These are phyloP conservation scores for Portevinia maculata DNA, from an alignment of 2,888 invertebrate genomes.

Conservation along the genomic window DNA sequence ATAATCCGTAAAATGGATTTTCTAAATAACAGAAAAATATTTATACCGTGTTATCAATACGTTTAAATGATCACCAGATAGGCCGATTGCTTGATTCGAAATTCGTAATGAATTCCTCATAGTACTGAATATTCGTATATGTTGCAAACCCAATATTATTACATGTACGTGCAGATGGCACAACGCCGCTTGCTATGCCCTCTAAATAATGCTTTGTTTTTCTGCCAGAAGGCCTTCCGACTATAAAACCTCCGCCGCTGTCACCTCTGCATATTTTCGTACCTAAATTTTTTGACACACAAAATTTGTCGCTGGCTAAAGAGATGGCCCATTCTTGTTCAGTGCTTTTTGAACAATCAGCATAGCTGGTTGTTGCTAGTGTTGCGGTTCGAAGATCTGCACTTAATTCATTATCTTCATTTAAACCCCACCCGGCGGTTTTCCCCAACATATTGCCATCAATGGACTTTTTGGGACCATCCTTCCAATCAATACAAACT, in stretches of 20 bases:
- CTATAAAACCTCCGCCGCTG: constrained; percentile 78
- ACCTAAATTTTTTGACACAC: constrained; percentile 76
- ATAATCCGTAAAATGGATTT: too few relatives aligned
- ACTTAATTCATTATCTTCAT: constrained; percentile 45
- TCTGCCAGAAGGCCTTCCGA: constrained; percentile 25
- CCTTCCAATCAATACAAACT: constrained; percentile 79
- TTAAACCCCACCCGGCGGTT: constrained; percentile 76
- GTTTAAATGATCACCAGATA: too few relatives aligned
- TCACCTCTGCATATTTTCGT: constrained; percentile 77
- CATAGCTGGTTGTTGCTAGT: constrained; percentile 65
- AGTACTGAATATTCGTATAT: constrained; percentile 74
- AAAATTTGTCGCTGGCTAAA: constrained; percentile 80
- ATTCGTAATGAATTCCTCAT: constrained; percentile 20
- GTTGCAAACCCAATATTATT: constrained; percentile 42
- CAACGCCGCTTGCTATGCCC: constrained; percentile 77
- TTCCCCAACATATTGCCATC: not conserved
- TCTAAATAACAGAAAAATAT: too few relatives aligned
- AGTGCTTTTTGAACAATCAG: constrained; percentile 69
- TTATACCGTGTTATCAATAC: too few relatives aligned
- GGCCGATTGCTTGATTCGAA: not conserved
- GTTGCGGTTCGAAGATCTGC: constrained; percentile 70
- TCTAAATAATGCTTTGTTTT: constrained; percentile 71
- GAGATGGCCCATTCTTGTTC: constrained; percentile 55
- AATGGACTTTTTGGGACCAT: constrained; percentile 37
- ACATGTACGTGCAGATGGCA: constrained; percentile 40